A percentile compares a stretch with the other conserved stretches of the same genome.
phyloP scores from a whole-genome alignment of 2,797 vertebrate species.

The Coracias cyanogaster region DNA sequence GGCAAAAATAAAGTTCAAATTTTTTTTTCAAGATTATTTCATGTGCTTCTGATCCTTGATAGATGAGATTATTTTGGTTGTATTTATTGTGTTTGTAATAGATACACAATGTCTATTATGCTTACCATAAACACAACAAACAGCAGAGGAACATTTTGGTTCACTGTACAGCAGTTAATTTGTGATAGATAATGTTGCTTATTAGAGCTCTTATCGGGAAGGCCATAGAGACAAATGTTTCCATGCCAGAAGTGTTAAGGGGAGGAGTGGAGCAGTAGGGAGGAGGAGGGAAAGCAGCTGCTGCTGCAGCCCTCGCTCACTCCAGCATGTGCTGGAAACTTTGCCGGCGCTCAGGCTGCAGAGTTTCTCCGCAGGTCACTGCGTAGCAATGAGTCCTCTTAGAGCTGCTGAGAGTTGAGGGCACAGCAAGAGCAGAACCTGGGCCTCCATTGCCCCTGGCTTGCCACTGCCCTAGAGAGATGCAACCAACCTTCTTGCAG shows the following conservation, averaged over 20 bases:
- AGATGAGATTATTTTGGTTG: neutral
- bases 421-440: neutral
- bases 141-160: neutral
- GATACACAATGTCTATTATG: neutral
- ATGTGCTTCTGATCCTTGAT: conserved; percentile 55
- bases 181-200: neutral
- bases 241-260: neutral
- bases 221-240: neutral
- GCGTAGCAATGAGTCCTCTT: neutral
- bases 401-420: neutral
- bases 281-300: neutral
- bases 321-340: neutral
- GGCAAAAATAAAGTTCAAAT: conserved; percentile 72
- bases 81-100: neutral
- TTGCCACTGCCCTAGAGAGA: neutral
- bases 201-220: neutral
- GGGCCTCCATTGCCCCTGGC: neutral
- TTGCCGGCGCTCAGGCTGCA: rapidly evolving
- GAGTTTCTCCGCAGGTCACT: neutral
- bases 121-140: neutral
- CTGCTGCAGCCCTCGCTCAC: neutral
- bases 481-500: neutral
- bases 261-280: neutral
- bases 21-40: conserved; percentile 35
- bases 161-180: neutral